Evolutionary conservation across 2,797 vertebrate genomes (phyloP).

Genomic region (Microhierax caerulescens): DNA sequence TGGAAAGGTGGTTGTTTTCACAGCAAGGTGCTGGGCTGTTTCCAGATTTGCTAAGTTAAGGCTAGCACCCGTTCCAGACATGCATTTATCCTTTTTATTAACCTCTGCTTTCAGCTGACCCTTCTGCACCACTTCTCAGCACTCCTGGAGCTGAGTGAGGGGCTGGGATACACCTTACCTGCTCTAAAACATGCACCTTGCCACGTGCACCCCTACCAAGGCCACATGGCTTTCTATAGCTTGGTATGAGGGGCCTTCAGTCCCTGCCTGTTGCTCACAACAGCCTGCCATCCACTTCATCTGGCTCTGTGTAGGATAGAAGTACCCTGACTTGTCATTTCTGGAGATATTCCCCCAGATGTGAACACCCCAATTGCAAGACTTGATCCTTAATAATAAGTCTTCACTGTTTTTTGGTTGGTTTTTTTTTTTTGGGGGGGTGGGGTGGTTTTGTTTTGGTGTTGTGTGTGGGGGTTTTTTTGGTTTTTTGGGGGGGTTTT

Average conservation of each 20-base stretch:
- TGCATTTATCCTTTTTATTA: not conserved
- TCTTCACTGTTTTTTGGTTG: not conserved
- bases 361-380: not conserved
- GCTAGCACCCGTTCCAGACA: no score
- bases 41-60: not conserved
- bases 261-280: not conserved
- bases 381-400: not conserved
- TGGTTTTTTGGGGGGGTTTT: no score
- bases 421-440: no score
- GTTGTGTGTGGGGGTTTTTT: no score
- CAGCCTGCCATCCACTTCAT: not conserved
- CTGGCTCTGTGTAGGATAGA: not conserved
- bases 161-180: not conserved
- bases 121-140: not conserved
- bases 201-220: not conserved
- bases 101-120: not conserved
- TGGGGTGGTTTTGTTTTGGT: no score
- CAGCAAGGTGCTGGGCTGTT: not conserved
- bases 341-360: not conserved
- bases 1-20: not conserved
- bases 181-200: not conserved
- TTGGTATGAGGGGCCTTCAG: not conserved
- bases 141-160: not conserved
- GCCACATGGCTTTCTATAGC: not conserved
- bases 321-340: not conserved